Evolutionary conservation across 2,797 vertebrate genomes (phyloP).

Genomic region (Euthynnus affinis): DNA sequence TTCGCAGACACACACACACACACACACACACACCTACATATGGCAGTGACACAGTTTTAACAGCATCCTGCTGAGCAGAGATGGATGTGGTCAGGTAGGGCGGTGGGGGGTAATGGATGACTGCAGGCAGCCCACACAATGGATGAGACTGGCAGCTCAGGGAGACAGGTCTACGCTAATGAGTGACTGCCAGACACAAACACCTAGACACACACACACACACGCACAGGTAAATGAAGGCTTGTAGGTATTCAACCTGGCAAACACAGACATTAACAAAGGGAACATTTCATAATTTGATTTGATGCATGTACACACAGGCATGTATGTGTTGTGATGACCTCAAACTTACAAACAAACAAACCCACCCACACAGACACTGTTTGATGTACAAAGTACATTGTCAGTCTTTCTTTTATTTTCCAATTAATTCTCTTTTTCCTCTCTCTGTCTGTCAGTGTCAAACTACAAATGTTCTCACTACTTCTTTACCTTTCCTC

Average conservation of each 20-base stretch:
- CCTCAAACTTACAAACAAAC: slow-evolving; percentile 13
- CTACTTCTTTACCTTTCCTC: slow-evolving; percentile 11
- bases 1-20: too few relatives aligned
- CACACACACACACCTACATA: slow-evolving; percentile 16
- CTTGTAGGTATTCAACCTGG: slow-evolving; percentile 23
- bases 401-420: neutral
- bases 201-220: slow-evolving; percentile 28
- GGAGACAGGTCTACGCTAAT: slow-evolving; percentile 75
- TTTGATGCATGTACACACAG: slow-evolving; percentile 19
- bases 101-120: slow-evolving; percentile 66
- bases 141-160: slow-evolving; percentile 70
- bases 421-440: slow-evolving; percentile 12
- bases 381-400: neutral
- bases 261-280: slow-evolving; percentile 35
- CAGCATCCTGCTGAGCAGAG: slow-evolving; percentile 65
- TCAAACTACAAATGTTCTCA: slow-evolving; percentile 18
- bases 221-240: slow-evolving; percentile 35
- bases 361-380: slow-evolving; percentile 7
- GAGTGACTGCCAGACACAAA: slow-evolving; percentile 52
- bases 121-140: slow-evolving; percentile 74
- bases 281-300: slow-evolving; percentile 25
- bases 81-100: slow-evolving; percentile 74
- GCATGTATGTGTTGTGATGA: neutral
- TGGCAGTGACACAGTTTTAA: slow-evolving; percentile 54
- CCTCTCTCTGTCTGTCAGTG: neutral